Percentiles rank a stretch among this genome's conserved stretches.
phyloP scores from a whole-genome alignment of 2,797 vertebrate genomes.

The Sardinella longiceps region DNA sequence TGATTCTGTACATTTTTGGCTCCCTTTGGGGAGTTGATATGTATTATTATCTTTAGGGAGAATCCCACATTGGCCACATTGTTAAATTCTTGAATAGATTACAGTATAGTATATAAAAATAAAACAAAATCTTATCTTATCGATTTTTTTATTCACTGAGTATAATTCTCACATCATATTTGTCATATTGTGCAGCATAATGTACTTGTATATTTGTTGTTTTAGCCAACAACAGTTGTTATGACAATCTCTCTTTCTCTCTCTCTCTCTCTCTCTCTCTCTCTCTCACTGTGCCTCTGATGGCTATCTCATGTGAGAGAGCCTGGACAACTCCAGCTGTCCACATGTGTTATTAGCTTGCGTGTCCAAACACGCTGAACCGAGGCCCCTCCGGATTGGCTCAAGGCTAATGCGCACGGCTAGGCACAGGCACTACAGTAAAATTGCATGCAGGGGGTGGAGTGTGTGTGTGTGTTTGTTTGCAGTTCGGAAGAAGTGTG shows the following conservation, averaged over 20 bases:
- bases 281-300: slow-evolving; percentile 41
- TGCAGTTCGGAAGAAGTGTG: not conserved
- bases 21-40: too few species aligned
- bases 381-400: not conserved
- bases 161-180: not conserved
- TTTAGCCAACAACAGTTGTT: not conserved
- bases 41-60: not conserved
- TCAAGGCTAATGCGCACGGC: not conserved
- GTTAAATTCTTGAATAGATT: not conserved
- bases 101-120: not conserved
- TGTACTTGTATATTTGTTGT: too few species aligned
- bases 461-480: too few species aligned
- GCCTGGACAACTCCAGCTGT: not conserved
- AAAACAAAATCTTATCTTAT: too few species aligned
- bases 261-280: slow-evolving; percentile 17
- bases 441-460: not conserved
- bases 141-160: too few species aligned
- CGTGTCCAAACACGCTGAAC: not conserved
- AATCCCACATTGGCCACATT: not conserved
- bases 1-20: too few species aligned
- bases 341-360: not conserved
- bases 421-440: not conserved
- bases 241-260: not conserved
- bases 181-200: too few species aligned
- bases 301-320: not conserved